Percentiles rank a stretch among this genome's conserved stretches.
Conservation (phyloP, 2,888 invertebrate genomes). For the Falcaria lacertinaria region DNA sequence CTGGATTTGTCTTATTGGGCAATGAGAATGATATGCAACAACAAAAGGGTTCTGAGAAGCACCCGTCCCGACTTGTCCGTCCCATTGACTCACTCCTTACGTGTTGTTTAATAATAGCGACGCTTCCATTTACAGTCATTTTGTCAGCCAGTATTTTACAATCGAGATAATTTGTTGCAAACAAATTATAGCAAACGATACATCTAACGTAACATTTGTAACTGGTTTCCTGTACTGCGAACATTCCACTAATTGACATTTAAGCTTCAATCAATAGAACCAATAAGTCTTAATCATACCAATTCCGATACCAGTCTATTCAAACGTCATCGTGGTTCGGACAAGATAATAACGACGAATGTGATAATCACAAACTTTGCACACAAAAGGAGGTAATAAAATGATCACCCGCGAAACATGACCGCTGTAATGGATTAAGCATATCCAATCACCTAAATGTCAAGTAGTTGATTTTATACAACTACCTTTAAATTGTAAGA, state of each 20-base stretch:
- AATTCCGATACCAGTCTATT: not conserved
- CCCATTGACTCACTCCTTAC: constrained; percentile 69
- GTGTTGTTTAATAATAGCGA: constrained; percentile 67
- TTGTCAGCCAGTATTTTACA: constrained; percentile 37
- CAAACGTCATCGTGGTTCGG: not conserved
- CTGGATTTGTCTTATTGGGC: constrained; percentile 69
- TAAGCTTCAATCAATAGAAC: not conserved
- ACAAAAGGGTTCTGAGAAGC: constrained; percentile 73
- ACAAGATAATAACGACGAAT: not conserved
- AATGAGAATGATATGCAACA: constrained; percentile 71
- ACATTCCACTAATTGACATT: not conserved
- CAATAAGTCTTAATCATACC: not conserved
- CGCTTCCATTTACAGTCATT: constrained; percentile 54
- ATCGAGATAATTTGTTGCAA: constrained; percentile 8
- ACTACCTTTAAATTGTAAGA: not conserved
- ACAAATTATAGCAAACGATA: not conserved
- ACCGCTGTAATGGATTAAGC: no score
- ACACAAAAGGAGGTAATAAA: constrained; percentile 1
- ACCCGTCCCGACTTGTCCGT: constrained; percentile 55
- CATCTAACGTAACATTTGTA: not conserved
- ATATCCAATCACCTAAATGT: not conserved
- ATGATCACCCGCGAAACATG: no score
- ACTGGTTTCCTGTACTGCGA: not conserved
- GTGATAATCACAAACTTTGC: not conserved
- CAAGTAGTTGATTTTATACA: not conserved